Percentiles rank a stretch among this genome's conserved stretches.
Evolutionary conservation across 2,113 vertebrate species (phyloP).

Genomic region (Panurus biarmicus): DNA sequence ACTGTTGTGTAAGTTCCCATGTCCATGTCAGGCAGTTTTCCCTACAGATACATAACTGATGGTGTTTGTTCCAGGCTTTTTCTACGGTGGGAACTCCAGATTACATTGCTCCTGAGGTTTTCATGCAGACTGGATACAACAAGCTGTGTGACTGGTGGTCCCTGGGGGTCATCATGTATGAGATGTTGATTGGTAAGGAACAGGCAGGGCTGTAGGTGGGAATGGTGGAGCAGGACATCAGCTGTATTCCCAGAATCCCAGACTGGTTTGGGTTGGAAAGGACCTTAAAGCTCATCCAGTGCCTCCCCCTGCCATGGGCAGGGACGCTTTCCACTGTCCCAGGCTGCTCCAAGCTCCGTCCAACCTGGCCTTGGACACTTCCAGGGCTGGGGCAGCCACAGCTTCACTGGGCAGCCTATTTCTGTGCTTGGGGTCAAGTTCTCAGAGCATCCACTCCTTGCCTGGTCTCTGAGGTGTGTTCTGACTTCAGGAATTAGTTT

Average conservation of each 20-base stretch:
- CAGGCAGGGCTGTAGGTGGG: not conserved
- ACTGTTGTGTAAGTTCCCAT: not conserved
- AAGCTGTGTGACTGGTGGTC: slow-evolving; percentile 99
- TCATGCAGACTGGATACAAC: slow-evolving; percentile 97
- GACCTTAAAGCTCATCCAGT: not conserved
- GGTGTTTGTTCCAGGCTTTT: slow-evolving; percentile 80
- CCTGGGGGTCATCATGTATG: slow-evolving; percentile 96
- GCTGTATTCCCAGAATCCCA: not conserved
- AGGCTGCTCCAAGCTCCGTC: fast-evolving
- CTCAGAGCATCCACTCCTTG: not conserved
- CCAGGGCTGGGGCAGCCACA: not conserved
- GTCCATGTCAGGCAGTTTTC: not conserved
- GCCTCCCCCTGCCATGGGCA: not conserved
- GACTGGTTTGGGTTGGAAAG: not conserved
- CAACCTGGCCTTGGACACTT: fast-evolving
- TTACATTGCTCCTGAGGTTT: slow-evolving; percentile 96
- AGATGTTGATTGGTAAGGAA: slow-evolving; percentile 93
- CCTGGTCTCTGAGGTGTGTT: not conserved
- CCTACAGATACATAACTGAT: not conserved
- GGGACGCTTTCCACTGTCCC: not conserved
- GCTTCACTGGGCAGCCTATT: not conserved
- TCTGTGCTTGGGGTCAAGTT: not conserved
- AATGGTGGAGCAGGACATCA: not conserved
- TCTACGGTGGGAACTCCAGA: slow-evolving; percentile 96
- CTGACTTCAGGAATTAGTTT: not conserved